Conservation (phyloP, 2,113 vertebrate genomes). For the Pachyramphus minor region DNA sequence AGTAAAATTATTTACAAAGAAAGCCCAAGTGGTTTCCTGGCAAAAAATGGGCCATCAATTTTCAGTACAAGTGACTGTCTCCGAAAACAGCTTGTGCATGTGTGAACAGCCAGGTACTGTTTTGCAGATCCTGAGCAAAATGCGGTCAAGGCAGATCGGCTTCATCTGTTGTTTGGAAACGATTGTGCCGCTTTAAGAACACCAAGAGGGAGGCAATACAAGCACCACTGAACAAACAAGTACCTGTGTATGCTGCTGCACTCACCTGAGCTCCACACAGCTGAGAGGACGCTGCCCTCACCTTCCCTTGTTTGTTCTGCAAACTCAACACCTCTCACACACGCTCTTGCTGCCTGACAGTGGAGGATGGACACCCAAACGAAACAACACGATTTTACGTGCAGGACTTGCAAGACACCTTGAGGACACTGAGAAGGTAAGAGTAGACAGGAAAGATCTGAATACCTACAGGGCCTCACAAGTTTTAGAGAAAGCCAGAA, state of each 20-base stretch:
- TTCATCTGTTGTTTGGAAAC: background rate
- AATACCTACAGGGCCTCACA: background rate
- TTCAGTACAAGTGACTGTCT: no score
- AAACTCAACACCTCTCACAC: background rate
- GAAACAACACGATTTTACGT: fast-evolving
- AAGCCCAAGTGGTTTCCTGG: background rate
- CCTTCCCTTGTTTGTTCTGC: no score
- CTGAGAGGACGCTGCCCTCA: background rate
- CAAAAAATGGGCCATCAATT: background rate
- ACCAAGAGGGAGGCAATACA: background rate
- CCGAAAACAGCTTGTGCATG: background rate
- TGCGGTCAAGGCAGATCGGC: background rate
- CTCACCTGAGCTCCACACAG: background rate
- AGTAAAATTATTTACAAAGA: background rate
- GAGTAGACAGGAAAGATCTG: fast-evolving
- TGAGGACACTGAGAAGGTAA: background rate
- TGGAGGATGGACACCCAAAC: background rate
- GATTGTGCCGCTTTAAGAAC: constrained; percentile 29
- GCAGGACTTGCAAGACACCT: background rate
- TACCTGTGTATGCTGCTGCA: background rate
- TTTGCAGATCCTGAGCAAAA: background rate
- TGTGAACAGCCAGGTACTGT: background rate
- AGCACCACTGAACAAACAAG: background rate
- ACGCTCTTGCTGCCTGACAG: fast-evolving
- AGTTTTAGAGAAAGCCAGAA: background rate